A percentile compares a stretch with the other conserved stretches of the same genome.
Evolutionary conservation across 30 jellyfish, hydroid and myxozoan species (phyloP).

Genomic region (Catostylus mosaicus): DNA sequence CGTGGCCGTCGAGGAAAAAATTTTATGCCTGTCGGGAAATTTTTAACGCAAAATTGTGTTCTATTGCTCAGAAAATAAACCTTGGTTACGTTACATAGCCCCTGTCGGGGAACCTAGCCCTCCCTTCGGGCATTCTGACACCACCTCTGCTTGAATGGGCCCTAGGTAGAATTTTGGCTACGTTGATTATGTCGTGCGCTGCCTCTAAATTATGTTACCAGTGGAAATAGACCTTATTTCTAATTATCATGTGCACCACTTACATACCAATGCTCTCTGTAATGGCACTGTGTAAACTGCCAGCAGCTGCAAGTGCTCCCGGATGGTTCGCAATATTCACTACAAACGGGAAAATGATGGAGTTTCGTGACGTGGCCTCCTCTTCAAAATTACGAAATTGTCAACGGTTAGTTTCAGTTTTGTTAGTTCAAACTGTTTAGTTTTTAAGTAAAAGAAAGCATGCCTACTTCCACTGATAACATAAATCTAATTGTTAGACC

Average conservation of each 20-base stretch:
- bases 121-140: too few relatives aligned
- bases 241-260: conserved; percentile 6
- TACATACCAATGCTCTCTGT: conserved; percentile 78
- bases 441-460: neutral
- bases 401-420: conserved; percentile 4
- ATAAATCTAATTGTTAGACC: neutral
- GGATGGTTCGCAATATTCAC: conserved; percentile 63
- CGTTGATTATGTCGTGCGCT: neutral
- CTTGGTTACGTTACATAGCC: too few relatives aligned
- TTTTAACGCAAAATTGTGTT: too few relatives aligned
- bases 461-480: conserved; percentile 73
- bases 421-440: conserved; percentile 6
- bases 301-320: conserved; percentile 77
- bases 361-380: neutral
- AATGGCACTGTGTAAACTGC: conserved; percentile 60
- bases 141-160: too few relatives aligned
- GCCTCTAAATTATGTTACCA: conserved; percentile 17
- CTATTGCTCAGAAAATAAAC: too few relatives aligned
- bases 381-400: neutral
- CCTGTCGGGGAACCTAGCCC: too few relatives aligned
- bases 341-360: conserved; percentile 55
- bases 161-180: too few relatives aligned
- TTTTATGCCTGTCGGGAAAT: too few relatives aligned
- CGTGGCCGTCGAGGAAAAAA: too few relatives aligned
- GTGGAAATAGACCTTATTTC: conserved; percentile 54